Evolutionary conservation across 2,797 vertebrate species (phyloP).

Genomic region (Chiloscyllium punctatum): DNA sequence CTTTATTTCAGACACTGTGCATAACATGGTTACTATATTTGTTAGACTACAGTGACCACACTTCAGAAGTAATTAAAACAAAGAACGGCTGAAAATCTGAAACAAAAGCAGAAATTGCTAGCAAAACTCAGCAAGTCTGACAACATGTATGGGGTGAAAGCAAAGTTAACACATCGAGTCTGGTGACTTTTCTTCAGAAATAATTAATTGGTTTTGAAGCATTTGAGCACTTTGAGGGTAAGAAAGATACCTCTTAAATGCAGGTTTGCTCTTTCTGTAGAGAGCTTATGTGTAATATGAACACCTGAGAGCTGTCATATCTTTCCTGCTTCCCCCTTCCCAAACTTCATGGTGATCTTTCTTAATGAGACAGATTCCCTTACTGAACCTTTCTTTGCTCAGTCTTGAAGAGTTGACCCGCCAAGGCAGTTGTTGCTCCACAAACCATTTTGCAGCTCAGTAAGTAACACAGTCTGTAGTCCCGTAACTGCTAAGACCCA

Average conservation of each 20-base stretch:
- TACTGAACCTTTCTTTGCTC: neutral
- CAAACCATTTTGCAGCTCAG: neutral
- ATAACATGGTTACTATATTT: neutral
- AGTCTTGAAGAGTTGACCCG: neutral
- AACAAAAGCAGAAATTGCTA: no score
- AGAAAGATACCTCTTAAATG: neutral
- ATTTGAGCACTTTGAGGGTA: neutral
- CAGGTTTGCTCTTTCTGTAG: neutral
- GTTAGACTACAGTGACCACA: neutral
- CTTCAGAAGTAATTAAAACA: neutral
- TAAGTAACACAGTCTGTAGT: neutral
- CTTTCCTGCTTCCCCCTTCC: no score
- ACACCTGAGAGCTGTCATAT: neutral
- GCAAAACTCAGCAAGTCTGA: no score
- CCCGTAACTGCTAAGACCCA: neutral
- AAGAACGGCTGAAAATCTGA: no score
- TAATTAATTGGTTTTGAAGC: neutral
- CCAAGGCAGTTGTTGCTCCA: neutral
- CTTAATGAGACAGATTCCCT: neutral
- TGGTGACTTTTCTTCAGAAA: neutral
- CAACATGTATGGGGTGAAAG: no score
- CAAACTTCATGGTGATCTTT: neutral
- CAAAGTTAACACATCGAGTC: no score
- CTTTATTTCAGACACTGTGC: neutral
- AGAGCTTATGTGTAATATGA: neutral